Evolutionary conservation across 2,888 invertebrate genomes (phyloP), one percentile per base, ranked within the genome.

Genomic region (Eupithecia pulchellata): DNA sequence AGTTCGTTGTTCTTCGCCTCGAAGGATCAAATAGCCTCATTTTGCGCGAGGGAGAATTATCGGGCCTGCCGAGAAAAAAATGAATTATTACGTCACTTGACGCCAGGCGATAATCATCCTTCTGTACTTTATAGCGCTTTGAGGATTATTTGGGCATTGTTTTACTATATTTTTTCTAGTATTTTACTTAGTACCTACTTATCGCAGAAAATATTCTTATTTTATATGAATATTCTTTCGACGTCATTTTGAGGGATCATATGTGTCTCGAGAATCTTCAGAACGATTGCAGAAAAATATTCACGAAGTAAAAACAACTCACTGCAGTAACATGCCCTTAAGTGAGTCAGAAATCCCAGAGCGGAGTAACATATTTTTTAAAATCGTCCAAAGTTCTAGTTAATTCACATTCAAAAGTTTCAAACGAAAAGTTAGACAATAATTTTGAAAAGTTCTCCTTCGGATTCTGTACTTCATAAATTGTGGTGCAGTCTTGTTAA

Each of bases 71-170:
- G 75, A 69, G 78, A 76, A 81, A 83, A 87, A 87, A 85, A 84
- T 84, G 86, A 88, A 82, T 83, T 85, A 88, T 86, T 78, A 81
- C 84, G 85, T 85, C 84, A 88, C 84, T 84, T 80, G 86, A 88
- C 82, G 83, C 87, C 77, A 76, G 77, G 75, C 81, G 81, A 84
- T 86, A 86, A 86, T 88, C 77, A 80, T 80, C 82, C 82, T 78
- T 79, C 81, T 83, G 86, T 84, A 79, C 80, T 84, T 86, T 86
- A 86, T 86, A 77, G 81, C 81, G 74, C 78, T 79, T 81, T 79
- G 84, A 82, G 82, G 81, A 83, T 85, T 79, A 79, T 78, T 78
- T 64, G 67, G 78, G 80, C 78, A 79, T 82, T 83, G 82, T 84
- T 82, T 84, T 84, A 81, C 80, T 82, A 61, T 61, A 61, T 13